These are phyloP conservation scores for Euzetes globulus DNA, from an alignment of 2,888 invertebrate genomes.

Conservation along the genomic window DNA sequence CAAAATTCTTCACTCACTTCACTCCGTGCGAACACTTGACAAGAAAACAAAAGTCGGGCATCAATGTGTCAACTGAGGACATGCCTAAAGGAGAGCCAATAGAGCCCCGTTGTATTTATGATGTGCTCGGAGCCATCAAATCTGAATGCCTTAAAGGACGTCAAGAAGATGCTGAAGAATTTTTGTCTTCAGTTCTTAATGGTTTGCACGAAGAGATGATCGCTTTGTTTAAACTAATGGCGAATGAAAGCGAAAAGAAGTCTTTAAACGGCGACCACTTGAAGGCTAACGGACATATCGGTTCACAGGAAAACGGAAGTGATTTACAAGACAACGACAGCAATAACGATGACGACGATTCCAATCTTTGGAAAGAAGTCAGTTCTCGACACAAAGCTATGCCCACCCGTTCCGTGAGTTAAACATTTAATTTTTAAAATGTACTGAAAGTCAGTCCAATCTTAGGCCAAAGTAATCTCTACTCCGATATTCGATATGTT, in stretches of 20 bases:
- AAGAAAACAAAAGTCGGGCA: conserved; percentile 29
- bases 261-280: conserved; percentile 59
- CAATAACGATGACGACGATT: conserved; percentile 41
- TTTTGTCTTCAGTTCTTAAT: conserved; percentile 83
- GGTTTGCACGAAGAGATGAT: conserved; percentile 95
- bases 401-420: conserved; percentile 63
- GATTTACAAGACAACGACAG: conserved; percentile 39
- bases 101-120: conserved; percentile 79
- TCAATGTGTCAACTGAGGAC: conserved; percentile 42
- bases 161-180: conserved; percentile 97
- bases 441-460: not conserved
- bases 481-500: conserved; percentile 90
- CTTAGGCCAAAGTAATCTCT: conserved; percentile 61
- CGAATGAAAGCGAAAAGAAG: conserved; percentile 59
- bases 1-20: conserved; percentile 71
- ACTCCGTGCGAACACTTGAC: conserved; percentile 43
- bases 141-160: conserved; percentile 59
- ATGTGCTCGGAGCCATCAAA: conserved; percentile 68
- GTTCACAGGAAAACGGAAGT: conserved; percentile 31
- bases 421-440: not conserved
- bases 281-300: conserved; percentile 43
- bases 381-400: conserved; percentile 73
- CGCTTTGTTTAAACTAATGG: conserved; percentile 55
- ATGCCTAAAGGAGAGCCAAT: conserved; percentile 62
- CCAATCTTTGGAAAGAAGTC: conserved; percentile 54